Evolutionary conservation across 2,113 vertebrate genomes (phyloP).

Genomic region (Todiramphus saurophagus): DNA sequence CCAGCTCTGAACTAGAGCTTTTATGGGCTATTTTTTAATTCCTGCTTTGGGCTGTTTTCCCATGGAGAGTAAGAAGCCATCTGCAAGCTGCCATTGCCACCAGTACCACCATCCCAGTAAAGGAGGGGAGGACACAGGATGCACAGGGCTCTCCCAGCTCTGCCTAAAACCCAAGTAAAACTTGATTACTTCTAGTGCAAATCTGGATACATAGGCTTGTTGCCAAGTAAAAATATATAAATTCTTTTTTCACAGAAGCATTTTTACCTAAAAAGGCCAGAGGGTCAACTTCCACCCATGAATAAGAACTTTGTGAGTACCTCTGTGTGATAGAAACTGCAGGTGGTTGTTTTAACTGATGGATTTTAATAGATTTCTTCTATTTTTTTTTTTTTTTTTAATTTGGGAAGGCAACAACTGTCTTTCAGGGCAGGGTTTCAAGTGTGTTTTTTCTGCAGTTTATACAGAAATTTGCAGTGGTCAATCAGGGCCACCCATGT

Average conservation of each 20-base stretch:
- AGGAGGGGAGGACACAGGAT: background rate
- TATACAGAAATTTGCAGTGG: background rate
- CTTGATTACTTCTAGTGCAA: background rate
- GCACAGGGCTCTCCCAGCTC: background rate
- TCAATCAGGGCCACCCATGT: background rate
- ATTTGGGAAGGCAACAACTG: background rate
- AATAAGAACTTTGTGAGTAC: background rate
- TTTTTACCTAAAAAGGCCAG: background rate
- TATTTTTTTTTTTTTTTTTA: background rate
- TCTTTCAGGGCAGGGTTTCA: background rate
- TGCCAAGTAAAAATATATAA: background rate
- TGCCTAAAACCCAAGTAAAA: background rate
- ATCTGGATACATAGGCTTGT: background rate
- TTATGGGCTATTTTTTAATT: background rate
- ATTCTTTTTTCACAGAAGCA: background rate
- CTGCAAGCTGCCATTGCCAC: background rate
- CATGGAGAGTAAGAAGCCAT: background rate
- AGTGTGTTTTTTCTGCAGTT: background rate
- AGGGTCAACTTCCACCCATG: background rate
- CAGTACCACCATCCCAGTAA: background rate
- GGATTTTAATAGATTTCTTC: background rate
- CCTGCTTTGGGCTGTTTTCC: background rate
- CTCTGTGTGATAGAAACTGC: background rate
- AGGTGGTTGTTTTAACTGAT: background rate
- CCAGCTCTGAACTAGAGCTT: background rate